phyloP scores from a whole-genome alignment of 2,797 vertebrate genomes.

The Cossypha dichroa region DNA sequence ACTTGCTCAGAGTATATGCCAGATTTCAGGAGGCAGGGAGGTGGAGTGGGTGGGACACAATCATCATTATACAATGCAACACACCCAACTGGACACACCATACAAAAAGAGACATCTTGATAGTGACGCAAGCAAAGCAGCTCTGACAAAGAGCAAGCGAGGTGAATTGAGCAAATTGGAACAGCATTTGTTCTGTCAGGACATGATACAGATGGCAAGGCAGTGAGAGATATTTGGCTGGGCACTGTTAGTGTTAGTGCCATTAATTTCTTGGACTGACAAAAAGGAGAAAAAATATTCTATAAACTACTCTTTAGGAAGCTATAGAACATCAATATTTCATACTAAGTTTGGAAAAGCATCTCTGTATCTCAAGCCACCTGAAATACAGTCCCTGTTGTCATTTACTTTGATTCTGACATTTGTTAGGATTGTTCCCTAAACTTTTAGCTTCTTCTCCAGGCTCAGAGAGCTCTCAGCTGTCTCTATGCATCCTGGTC shows the following conservation, averaged over 20 bases:
- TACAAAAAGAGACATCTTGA: neutral
- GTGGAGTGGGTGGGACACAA: neutral
- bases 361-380: neutral
- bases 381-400: neutral
- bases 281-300: neutral
- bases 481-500: neutral
- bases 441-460: neutral
- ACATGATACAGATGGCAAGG: constrained; percentile 52
- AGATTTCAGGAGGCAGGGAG: neutral
- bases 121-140: neutral
- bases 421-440: neutral
- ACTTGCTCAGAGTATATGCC: neutral
- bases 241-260: neutral
- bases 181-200: neutral
- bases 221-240: constrained; percentile 56
- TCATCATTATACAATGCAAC: neutral
- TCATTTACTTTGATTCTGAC: neutral
- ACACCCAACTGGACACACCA: neutral
- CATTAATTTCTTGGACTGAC: constrained; percentile 6
- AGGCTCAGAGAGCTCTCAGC: neutral
- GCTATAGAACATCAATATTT: neutral
- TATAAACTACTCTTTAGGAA: neutral
- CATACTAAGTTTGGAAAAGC: neutral
- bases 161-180: constrained; percentile 23
- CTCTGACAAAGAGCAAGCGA: constrained; percentile 11